Conservation (phyloP, 2,888 invertebrate species). For the Empis stercorea region DNA sequence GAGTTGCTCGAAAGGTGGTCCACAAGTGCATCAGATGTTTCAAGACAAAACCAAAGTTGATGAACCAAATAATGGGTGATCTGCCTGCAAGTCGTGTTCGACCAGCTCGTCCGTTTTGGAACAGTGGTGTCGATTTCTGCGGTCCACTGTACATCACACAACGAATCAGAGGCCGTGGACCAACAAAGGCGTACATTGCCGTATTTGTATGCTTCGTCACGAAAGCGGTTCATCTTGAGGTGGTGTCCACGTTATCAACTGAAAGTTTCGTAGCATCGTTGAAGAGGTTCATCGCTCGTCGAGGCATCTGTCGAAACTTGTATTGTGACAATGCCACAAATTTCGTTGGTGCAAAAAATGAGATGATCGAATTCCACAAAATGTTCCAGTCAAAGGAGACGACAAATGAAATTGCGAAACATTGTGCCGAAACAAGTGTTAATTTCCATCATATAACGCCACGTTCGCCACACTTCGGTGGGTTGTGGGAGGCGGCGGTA, state of each 20-base stretch:
- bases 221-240: slow-evolving; percentile 7
- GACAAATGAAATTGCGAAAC: no score
- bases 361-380: background rate
- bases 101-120: background rate
- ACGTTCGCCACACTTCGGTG: no score
- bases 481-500: no score
- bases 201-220: slow-evolving; percentile 1
- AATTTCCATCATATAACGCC: no score
- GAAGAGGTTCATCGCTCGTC: background rate
- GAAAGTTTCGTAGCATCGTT: background rate
- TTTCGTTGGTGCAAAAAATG: slow-evolving; percentile 4
- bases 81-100: slow-evolving; percentile 1
- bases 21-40: slow-evolving; percentile 2
- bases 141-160: slow-evolving; percentile 11
- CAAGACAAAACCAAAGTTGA: background rate
- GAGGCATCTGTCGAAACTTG: background rate
- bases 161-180: background rate
- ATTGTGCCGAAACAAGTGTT: no score
- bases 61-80: slow-evolving; percentile 1
- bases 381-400: background rate
- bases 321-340: background rate
- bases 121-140: slow-evolving; percentile 4
- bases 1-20: background rate
- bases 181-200: slow-evolving; percentile 2
- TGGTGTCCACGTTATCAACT: slow-evolving; percentile 1